A percentile compares a stretch with the other conserved stretches of the same genome.
phyloP scores from a whole-genome alignment of 2,797 vertebrate genomes.

The Microctenopoma lineatum region DNA sequence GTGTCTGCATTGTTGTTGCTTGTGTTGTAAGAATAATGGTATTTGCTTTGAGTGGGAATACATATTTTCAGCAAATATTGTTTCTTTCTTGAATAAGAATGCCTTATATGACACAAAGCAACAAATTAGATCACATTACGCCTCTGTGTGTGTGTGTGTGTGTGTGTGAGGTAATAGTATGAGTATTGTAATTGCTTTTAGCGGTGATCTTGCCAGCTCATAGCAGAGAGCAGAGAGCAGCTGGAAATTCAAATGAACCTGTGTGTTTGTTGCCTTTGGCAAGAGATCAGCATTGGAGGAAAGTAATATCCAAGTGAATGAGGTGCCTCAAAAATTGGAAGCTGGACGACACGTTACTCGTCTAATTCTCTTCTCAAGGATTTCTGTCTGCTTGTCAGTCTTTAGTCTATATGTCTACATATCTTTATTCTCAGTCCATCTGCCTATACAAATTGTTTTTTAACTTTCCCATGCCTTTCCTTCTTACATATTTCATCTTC shows the following conservation, averaged over 20 bases:
- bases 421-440: slow-evolving; percentile 18
- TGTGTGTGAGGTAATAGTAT: slow-evolving; percentile 41
- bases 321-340: slow-evolving; percentile 61
- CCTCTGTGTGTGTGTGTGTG: slow-evolving; percentile 4
- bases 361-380: slow-evolving; percentile 36
- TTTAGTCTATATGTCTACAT: slow-evolving; percentile 38
- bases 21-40: slow-evolving; percentile 2
- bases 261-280: slow-evolving; percentile 68
- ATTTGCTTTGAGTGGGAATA: slow-evolving; percentile 19
- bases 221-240: slow-evolving; percentile 53
- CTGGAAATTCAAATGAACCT: slow-evolving; percentile 68
- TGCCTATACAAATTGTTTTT: slow-evolving; percentile 28
- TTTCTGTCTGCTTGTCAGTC: slow-evolving; percentile 31
- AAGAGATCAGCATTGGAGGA: slow-evolving; percentile 41
- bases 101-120: slow-evolving; percentile 27
- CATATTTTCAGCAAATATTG: slow-evolving; percentile 31
- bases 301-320: slow-evolving; percentile 64
- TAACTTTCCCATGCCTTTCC: not conserved
- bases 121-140: slow-evolving; percentile 40
- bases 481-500: slow-evolving; percentile 13
- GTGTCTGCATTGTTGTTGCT: not conserved
- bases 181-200: slow-evolving; percentile 68
- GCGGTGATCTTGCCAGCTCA: slow-evolving; percentile 53
- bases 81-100: slow-evolving; percentile 47
- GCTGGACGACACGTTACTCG: slow-evolving; percentile 64